These are phyloP conservation scores for Idaea straminata DNA, from an alignment of 2,888 invertebrate species.

Conservation along the genomic window DNA sequence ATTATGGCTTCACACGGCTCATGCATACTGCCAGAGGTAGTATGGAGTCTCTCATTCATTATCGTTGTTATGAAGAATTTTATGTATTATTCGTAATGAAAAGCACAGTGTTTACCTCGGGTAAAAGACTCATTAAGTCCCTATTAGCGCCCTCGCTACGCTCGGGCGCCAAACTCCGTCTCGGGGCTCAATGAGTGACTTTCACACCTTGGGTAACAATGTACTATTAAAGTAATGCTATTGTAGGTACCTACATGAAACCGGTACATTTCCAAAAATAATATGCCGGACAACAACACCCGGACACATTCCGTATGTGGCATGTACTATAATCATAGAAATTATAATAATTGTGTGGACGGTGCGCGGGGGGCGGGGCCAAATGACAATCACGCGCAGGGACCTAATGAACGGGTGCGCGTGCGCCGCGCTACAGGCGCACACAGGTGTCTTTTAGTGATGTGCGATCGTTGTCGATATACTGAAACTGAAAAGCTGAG, in stretches of 20 bases:
- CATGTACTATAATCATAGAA: conserved; percentile 63
- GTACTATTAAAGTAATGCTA: not conserved
- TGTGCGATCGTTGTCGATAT: conserved; percentile 12
- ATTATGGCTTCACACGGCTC: too few relatives aligned
- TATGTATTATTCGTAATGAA: too few relatives aligned
- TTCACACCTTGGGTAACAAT: too few relatives aligned
- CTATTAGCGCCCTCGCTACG: too few relatives aligned
- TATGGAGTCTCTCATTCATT: too few relatives aligned
- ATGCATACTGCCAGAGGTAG: too few relatives aligned
- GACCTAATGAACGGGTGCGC: conserved; percentile 74
- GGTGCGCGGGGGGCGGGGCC: conserved; percentile 59
- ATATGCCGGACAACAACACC: conserved; percentile 18
- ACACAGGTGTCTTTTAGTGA: conserved; percentile 54
- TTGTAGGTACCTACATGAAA: not conserved
- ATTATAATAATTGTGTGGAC: conserved; percentile 74
- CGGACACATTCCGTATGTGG: conserved; percentile 32
- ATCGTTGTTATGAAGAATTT: too few relatives aligned
- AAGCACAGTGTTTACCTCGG: too few relatives aligned
- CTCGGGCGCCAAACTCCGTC: too few relatives aligned
- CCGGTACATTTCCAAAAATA: conserved; percentile 5
- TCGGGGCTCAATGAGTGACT: too few relatives aligned
- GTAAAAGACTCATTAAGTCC: too few relatives aligned
- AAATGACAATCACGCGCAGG: conserved; percentile 76
- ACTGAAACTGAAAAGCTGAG: not conserved
- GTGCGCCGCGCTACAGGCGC: conserved; percentile 37